Conservation (phyloP, 2,797 vertebrate genomes). For the Manis javanica region DNA sequence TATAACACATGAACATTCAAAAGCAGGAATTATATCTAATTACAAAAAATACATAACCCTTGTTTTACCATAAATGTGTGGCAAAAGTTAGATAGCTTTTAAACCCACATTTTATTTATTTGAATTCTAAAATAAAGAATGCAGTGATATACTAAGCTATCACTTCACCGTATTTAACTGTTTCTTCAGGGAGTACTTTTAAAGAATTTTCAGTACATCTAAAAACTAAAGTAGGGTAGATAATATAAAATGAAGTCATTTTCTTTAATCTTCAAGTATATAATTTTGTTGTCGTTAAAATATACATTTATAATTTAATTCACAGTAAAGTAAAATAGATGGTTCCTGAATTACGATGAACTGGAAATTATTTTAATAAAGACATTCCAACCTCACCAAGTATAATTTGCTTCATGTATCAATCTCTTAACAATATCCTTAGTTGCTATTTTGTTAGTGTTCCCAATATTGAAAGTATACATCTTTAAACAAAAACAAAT, state of each 20-base stretch:
- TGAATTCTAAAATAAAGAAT: constrained; percentile 45
- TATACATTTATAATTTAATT: background rate
- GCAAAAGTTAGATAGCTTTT: background rate
- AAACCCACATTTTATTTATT: constrained; percentile 9
- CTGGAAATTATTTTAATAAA: constrained; percentile 15
- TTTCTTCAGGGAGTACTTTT: background rate
- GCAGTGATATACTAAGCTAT: constrained; percentile 15
- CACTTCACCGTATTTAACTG: constrained; percentile 19
- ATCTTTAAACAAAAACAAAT: constrained; percentile 35
- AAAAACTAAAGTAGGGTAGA: background rate
- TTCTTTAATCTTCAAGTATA: background rate
- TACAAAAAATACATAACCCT: background rate
- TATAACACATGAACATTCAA: background rate
- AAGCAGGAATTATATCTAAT: background rate
- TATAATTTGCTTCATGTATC: background rate
- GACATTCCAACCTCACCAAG: background rate
- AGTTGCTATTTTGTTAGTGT: background rate
- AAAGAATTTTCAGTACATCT: background rate
- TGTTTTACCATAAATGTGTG: background rate
- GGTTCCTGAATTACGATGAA: background rate
- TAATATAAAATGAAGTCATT: background rate
- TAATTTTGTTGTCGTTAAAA: background rate
- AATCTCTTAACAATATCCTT: background rate
- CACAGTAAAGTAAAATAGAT: background rate
- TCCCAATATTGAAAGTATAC: background rate